Conservation (phyloP, 2,888 invertebrate genomes). For the Plagodis dolabraria region DNA sequence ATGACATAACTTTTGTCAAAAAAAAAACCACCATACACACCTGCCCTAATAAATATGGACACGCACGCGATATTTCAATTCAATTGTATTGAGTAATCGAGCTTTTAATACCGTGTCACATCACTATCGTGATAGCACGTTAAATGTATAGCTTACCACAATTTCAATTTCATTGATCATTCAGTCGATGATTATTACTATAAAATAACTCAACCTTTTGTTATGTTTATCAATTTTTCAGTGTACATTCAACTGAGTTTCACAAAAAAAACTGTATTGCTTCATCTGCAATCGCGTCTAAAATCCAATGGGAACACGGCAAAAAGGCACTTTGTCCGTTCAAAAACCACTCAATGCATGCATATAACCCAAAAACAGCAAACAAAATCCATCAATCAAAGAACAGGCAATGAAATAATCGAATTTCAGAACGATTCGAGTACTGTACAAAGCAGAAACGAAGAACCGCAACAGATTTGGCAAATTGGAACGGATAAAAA, state of each 20-base stretch:
- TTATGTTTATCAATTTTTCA: too few species aligned
- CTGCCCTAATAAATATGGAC: conserved; percentile 51
- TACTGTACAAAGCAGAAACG: conserved; percentile 77
- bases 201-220: not conserved
- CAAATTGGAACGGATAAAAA: conserved; percentile 58
- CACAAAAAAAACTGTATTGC: not conserved
- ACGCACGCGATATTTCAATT: conserved; percentile 68
- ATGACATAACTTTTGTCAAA: conserved; percentile 43
- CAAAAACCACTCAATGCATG: conserved; percentile 64
- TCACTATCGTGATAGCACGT: conserved; percentile 65
- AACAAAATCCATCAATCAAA: conserved; percentile 80
- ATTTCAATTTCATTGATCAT: conserved; percentile 57
- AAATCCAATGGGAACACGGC: conserved; percentile 27
- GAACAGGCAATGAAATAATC: conserved; percentile 79
- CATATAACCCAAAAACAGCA: conserved; percentile 55
- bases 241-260: too few species aligned
- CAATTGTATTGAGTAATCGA: conserved; percentile 69
- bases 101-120: conserved; percentile 55
- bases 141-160: conserved; percentile 54
- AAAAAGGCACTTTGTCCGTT: conserved; percentile 69
- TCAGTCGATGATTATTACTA: conserved; percentile 34
- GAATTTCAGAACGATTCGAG: conserved; percentile 74
- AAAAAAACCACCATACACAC: conserved; percentile 45
- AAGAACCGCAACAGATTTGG: conserved; percentile 76
- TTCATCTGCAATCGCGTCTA: not conserved